Evolutionary conservation across 2,797 vertebrate genomes (phyloP), one percentile per base, ranked within the genome.

Genomic region (Triplophysa yarkandensis): DNA sequence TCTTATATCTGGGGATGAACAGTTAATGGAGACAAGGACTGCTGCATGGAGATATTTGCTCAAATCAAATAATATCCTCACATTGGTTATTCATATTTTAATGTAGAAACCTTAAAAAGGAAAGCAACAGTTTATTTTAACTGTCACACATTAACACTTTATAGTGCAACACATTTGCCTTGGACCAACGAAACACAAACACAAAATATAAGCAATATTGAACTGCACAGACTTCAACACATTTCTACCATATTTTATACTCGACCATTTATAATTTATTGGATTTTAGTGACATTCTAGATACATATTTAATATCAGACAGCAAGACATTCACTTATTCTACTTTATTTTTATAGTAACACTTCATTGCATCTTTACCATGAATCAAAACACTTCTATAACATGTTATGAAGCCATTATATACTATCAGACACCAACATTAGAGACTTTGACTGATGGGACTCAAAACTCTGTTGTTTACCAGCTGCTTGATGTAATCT

Each of bases 401-500:
- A 46, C 32, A n/a, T 10, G 17, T 1, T 9, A 46, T 11, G 5
- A 70, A 19, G 43, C 2, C 13, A 6, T 71, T 44, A 63, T 57
- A 68, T 6, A 23, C 17, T 6, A 36, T 39, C n/a, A 21, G 32
- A 43, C 4, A 61, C 80, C 69, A 69, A 67, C 74, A 71, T 63
- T 73, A 27, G 30, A 61, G 60, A 60, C 79, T 83, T 87, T 87
- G 62, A 82, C 46, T 11, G 80, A 30, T 68, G 82, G n/a, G 78
- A 80, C 11, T 80, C 79, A 71, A 61, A 82, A 54, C 76, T 11
- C 16, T 55, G 82, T 3, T 39, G 78, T 80, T 83, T 73, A n/a
- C 80, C 71, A 64, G 54, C 82, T 79, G 79, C 83, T 70, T 46
- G 87, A 34, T 81, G 36, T 43, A 82, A 74, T 86, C 88, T 90